Percentiles rank a stretch among this genome's conserved stretches.
Conservation (phyloP, 1,140 invertebrate species). For the Dolichoris vasculosae region DNA sequence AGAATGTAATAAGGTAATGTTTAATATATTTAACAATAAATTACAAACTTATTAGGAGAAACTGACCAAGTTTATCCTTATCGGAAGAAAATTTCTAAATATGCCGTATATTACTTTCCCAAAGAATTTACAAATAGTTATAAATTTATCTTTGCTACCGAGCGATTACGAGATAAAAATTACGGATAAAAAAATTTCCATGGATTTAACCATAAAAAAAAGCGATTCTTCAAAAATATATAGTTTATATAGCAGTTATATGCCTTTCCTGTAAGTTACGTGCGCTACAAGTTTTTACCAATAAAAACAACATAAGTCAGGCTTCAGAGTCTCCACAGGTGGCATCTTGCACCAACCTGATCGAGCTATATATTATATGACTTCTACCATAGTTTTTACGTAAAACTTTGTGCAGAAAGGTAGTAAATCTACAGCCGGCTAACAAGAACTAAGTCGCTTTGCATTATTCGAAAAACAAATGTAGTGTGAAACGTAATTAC, state of each 20-base stretch:
- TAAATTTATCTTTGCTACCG: no score
- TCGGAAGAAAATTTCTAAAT: no score
- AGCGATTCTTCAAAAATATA: not conserved
- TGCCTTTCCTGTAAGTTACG: conserved; percentile 10
- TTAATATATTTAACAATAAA: no score
- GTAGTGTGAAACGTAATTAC: not conserved
- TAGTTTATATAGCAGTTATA: not conserved
- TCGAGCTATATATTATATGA: conserved; percentile 11
- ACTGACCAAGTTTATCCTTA: no score
- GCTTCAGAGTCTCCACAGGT: conserved; percentile 35
- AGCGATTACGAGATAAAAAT: not conserved
- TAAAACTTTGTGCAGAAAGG: not conserved
- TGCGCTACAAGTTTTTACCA: conserved; percentile 26
- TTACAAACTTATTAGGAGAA: no score
- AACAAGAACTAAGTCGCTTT: not conserved
- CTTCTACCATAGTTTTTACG: conserved; percentile 12
- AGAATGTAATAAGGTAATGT: no score
- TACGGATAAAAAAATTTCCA: not conserved
- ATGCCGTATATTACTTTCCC: no score
- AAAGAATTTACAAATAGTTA: no score
- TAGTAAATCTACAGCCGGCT: not conserved
- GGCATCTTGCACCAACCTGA: conserved; percentile 28
- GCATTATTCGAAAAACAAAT: conserved; percentile 11
- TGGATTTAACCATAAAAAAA: not conserved
- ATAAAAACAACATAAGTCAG: conserved; percentile 11